These are phyloP conservation scores for Bothrops jararaca DNA, from an alignment of 2,113 vertebrate genomes.

Conservation along the genomic window DNA sequence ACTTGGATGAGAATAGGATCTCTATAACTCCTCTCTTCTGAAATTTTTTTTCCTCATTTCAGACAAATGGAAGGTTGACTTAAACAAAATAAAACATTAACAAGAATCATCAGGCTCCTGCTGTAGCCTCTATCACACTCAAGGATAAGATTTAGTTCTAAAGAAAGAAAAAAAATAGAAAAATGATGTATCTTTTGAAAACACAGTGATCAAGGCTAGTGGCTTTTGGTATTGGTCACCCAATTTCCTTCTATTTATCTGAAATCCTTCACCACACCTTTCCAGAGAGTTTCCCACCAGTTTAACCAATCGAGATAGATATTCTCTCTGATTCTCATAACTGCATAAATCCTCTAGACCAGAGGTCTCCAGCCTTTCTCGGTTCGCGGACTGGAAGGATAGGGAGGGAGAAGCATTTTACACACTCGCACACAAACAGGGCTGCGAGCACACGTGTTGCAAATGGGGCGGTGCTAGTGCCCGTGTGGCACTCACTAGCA, in stretches of 20 bases:
- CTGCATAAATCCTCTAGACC: not conserved
- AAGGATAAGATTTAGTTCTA: not conserved
- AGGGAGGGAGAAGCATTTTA: no score
- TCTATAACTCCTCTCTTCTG: not conserved
- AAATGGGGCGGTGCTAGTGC: no score
- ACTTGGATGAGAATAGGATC: not conserved
- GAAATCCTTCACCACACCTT: not conserved
- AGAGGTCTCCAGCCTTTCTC: no score
- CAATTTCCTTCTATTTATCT: not conserved
- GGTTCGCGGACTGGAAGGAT: no score
- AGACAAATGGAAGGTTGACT: not conserved
- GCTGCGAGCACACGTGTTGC: no score
- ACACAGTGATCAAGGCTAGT: not conserved
- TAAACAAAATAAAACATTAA: not conserved
- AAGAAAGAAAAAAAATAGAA: not conserved
- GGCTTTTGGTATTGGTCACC: not conserved
- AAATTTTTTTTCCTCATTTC: not conserved
- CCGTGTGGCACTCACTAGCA: no score
- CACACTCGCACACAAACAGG: no score
- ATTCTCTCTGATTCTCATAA: not conserved
- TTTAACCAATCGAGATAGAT: not conserved
- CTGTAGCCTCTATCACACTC: not conserved
- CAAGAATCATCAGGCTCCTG: not conserved
- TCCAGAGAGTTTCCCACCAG: not conserved
- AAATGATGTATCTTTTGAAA: not conserved